phyloP scores from a whole-genome alignment of 2,113 vertebrate genomes.

The Aspiorhynchus laticeps region DNA sequence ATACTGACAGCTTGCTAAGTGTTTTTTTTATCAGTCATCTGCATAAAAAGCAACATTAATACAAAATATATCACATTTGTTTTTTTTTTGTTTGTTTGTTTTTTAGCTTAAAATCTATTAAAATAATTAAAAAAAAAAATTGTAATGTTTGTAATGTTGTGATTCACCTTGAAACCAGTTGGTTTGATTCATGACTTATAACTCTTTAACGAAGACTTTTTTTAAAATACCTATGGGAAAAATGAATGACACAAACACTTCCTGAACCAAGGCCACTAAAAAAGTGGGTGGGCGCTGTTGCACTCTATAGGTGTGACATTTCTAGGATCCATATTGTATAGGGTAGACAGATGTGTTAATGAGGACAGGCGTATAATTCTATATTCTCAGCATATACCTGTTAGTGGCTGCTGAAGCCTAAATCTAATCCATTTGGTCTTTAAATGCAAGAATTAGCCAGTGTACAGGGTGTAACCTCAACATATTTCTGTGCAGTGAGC shows the following conservation, averaged over 20 bases:
- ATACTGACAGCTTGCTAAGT: too few species aligned
- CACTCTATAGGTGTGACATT: constrained; percentile 4
- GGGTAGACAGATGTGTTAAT: neutral
- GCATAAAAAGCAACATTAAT: too few species aligned
- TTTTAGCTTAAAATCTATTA: neutral
- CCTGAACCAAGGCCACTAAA: neutral
- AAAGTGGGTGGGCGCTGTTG: neutral
- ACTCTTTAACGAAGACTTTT: neutral
- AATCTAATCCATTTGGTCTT: constrained; percentile 44
- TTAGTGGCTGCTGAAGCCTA: constrained; percentile 29
- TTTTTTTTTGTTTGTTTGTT: neutral
- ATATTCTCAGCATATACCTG: constrained; percentile 14
- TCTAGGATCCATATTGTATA: neutral
- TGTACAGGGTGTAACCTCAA: constrained; percentile 67
- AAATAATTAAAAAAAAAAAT: too few species aligned
- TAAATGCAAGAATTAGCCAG: constrained; percentile 49
- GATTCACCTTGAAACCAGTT: neutral
- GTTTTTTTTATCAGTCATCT: too few species aligned
- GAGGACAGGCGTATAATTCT: neutral
- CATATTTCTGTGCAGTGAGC: constrained; percentile 78
- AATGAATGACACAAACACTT: neutral
- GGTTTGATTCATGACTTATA: neutral
- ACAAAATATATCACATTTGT: neutral
- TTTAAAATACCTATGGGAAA: neutral
- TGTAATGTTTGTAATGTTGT: neutral